Evolutionary conservation across 2,888 invertebrate genomes (phyloP), one percentile per base, ranked within the genome.

Genomic region (Noctua comes): DNA sequence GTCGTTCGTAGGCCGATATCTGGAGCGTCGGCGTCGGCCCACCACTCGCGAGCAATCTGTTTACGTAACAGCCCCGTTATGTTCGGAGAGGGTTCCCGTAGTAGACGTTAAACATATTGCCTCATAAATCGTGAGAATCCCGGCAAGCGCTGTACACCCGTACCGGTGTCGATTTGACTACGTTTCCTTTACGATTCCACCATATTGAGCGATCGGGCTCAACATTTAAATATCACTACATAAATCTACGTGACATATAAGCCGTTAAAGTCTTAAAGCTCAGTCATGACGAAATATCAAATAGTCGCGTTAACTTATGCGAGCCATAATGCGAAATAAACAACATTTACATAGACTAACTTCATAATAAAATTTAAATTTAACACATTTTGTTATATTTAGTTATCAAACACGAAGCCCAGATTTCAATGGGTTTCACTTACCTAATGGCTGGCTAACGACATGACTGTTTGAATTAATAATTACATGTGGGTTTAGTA

Each of bases 81-180:
- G 95, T 95, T 95, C 95, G 90, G 94, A 95, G 96, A 96, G 96
- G 96, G 96, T 95, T 96, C 93, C 92, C 96, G 95, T 94, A 95
- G 93, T 95, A 96, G 96, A 96, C 96, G 96, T 96, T 96, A 96
- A 97, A 97, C 96, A 97, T 97, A 97, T 97, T 97, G 96, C 96
- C 96, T 95, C 96, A 97, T 97, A 97, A 97, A 97, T 97, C 96
- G 94, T 94, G 94, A 92, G 96, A 95, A 97, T 96, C 96, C 96
- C 95, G 93, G 94, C 96, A 92, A 94, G 92, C 93, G 93, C 92
- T 93, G 92, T 94, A 94, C 94, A 93, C 92, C 92, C 93, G 93
- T 93, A 92, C 93, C 94, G 93, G 94, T 95, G 96, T 95, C 96
- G 96, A 96, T 96, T 96, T 96, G 95, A 95, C 96, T 95, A 95